Conservation (phyloP, 37 sponge, comb jelly and placozoan species). For the Bolinopsis microptera region DNA sequence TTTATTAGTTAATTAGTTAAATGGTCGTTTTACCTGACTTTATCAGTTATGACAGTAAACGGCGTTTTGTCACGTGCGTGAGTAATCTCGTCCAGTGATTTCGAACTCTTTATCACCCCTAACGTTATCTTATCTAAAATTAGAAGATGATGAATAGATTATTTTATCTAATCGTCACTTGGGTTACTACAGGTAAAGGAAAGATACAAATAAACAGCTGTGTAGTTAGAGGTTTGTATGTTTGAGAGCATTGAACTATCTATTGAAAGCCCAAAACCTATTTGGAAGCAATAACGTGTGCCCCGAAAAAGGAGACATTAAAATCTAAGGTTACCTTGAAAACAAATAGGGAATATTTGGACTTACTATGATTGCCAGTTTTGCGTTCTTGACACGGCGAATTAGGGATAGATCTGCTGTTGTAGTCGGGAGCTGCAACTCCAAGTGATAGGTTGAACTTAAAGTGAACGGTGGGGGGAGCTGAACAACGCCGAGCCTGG, state of each 20-base stretch:
- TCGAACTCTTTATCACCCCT: constrained; percentile 53
- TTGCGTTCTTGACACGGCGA: constrained; percentile 6
- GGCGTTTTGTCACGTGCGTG: background rate
- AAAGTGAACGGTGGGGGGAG: constrained; percentile 63
- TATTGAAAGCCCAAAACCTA: too few species aligned
- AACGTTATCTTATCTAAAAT: constrained; percentile 54
- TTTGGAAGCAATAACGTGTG: too few species aligned
- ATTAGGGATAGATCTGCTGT: constrained; percentile 21
- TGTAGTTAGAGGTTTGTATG: too few species aligned
- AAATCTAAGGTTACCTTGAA: too few species aligned
- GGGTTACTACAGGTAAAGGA: too few species aligned
- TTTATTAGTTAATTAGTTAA: too few species aligned
- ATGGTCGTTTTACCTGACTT: constrained; percentile 65
- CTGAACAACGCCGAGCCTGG: constrained; percentile 44
- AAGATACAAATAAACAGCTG: too few species aligned
- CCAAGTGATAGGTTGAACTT: constrained; percentile 62
- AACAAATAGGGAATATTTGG: background rate
- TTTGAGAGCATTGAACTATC: too few species aligned
- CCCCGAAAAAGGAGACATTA: too few species aligned
- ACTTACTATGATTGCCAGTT: constrained; percentile 26
- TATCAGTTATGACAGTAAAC: constrained; percentile 29
- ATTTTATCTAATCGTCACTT: too few species aligned
- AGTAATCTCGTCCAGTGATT: constrained; percentile 45
- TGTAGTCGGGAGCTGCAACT: background rate
- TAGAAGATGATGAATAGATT: too few species aligned